Evolutionary conservation across 2,113 vertebrate genomes (phyloP).

Genomic region (Microcebus murinus): DNA sequence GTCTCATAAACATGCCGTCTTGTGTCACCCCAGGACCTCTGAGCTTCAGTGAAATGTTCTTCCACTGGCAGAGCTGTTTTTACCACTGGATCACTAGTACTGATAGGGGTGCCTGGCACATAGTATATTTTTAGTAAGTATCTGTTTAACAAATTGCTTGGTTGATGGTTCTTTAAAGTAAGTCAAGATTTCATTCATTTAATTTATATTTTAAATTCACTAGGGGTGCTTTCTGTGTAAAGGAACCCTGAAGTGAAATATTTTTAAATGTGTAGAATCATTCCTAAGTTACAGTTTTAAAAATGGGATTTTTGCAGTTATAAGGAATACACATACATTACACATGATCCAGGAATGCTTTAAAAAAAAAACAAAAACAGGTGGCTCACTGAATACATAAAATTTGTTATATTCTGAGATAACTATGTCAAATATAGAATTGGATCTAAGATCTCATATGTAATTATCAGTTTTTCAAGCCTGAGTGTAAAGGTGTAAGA

Average conservation of each 20-base stretch:
- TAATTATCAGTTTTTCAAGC: slow-evolving; percentile 19
- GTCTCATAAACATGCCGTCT: not conserved
- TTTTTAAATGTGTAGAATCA: slow-evolving; percentile 23
- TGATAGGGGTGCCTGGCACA: not conserved
- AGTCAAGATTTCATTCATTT: slow-evolving; percentile 15
- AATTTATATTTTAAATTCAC: slow-evolving; percentile 29
- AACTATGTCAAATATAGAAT: not conserved
- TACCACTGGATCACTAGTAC: not conserved
- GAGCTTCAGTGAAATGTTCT: not conserved
- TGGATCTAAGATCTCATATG: not conserved
- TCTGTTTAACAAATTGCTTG: not conserved
- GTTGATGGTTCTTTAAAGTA: not conserved
- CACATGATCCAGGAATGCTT: not conserved
- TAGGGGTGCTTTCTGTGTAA: not conserved
- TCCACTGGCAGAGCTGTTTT: not conserved
- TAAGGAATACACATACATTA: not conserved
- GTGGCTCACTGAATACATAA: not conserved
- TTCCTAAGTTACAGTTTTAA: not conserved
- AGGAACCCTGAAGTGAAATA: not conserved
- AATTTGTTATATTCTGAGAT: not conserved
- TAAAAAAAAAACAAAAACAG: not conserved
- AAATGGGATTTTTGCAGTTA: not conserved
- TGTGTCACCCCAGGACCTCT: not conserved
- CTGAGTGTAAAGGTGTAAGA: not conserved
- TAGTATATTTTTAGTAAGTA: not conserved